Conservation (phyloP, 2,113 vertebrate species). For the Oryzias curvinotus region DNA sequence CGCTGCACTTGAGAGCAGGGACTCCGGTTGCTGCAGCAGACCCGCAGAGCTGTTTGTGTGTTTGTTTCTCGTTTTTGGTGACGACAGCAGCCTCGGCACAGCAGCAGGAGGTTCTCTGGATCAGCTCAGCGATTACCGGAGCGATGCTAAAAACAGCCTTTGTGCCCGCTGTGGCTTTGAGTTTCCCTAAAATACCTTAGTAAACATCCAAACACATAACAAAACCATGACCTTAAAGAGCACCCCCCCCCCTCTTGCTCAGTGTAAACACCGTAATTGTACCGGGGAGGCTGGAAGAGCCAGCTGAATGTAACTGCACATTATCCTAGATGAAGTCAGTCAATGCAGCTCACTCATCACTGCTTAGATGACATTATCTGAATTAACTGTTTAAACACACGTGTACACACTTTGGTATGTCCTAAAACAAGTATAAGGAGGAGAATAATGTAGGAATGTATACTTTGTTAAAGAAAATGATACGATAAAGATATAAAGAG, state of each 20-base stretch:
- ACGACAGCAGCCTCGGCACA: neutral
- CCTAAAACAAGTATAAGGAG: no score
- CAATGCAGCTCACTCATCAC: constrained; percentile 1
- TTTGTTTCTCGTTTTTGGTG: constrained; percentile 39
- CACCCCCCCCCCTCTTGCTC: constrained; percentile 77
- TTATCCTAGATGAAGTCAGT: constrained; percentile 38
- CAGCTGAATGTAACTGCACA: constrained; percentile 58
- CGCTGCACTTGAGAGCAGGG: constrained; percentile 20
- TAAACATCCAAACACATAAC: constrained; percentile 81
- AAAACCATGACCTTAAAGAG: constrained; percentile 78
- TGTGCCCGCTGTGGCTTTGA: constrained; percentile 81
- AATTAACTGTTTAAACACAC: no score
- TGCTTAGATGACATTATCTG: no score
- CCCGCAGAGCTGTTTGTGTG: constrained; percentile 54
- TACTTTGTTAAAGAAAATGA: no score
- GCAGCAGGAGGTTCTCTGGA: constrained; percentile 67
- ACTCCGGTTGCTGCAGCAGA: constrained; percentile 46
- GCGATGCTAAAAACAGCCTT: constrained; percentile 75
- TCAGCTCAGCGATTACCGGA: constrained; percentile 82
- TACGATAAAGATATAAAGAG: no score
- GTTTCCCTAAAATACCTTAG: no score
- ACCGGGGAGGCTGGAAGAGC: constrained; percentile 71
- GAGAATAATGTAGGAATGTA: no score
- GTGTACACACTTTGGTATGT: no score
- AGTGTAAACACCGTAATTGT: constrained; percentile 81